Evolutionary conservation across 2,797 vertebrate species (phyloP).

Genomic region (Hybognathus amarus): DNA sequence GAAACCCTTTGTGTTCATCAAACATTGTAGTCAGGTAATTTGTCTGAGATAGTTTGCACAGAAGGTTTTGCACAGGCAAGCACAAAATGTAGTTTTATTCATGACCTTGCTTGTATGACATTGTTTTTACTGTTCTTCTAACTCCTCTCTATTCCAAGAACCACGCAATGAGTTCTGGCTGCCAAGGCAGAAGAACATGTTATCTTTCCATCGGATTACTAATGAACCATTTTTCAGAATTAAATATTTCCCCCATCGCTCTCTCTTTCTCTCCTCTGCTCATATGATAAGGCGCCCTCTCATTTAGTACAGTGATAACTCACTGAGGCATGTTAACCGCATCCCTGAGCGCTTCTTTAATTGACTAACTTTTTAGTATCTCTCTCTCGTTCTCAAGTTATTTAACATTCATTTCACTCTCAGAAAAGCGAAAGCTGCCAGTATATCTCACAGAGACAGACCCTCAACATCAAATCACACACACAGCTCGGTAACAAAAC

Average conservation of each 20-base stretch:
- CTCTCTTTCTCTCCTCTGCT: constrained; percentile 16
- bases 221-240: constrained; percentile 49
- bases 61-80: not conserved
- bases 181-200: constrained; percentile 42
- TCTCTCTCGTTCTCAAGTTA: constrained; percentile 52
- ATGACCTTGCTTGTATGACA: constrained; percentile 12
- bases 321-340: constrained; percentile 41
- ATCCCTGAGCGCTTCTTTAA: constrained; percentile 56
- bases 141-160: constrained; percentile 19
- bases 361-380: constrained; percentile 57
- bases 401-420: constrained; percentile 52
- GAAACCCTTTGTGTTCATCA: not conserved
- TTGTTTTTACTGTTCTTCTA: not conserved
- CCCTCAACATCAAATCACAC: constrained; percentile 31
- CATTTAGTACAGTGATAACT: constrained; percentile 46
- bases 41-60: not conserved
- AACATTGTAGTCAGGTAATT: not conserved
- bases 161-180: constrained; percentile 13
- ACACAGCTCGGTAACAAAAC: constrained; percentile 33
- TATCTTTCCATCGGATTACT: constrained; percentile 41
- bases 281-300: constrained; percentile 46
- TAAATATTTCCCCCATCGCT: constrained; percentile 40
- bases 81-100: not conserved
- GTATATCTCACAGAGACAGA: constrained; percentile 54
- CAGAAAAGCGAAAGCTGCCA: constrained; percentile 49